A percentile compares a stretch with the other conserved stretches of the same genome.
Evolutionary conservation across 1,140 invertebrate species (phyloP).

Genomic region (Yoshiicerus persimilis): DNA sequence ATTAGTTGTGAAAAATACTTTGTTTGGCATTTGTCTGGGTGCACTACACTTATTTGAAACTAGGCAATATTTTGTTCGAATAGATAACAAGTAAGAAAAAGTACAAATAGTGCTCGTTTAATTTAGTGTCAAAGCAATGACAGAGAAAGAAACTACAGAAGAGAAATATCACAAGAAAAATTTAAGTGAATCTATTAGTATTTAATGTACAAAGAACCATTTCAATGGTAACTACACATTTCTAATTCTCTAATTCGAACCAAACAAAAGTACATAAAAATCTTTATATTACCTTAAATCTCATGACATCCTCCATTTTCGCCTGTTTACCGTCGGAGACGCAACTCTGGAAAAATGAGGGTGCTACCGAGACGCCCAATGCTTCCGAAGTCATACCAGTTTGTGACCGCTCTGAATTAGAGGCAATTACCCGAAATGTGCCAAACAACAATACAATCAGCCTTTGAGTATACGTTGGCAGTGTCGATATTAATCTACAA

Average conservation of each 20-base stretch:
- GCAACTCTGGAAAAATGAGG: conserved; percentile 97
- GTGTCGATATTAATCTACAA: conserved; percentile 79
- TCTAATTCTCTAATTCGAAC: not conserved
- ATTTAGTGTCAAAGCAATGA: conserved; percentile 7
- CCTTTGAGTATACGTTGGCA: conserved; percentile 87
- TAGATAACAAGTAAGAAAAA: not conserved
- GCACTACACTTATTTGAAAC: not conserved
- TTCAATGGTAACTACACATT: not conserved
- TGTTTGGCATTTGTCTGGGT: not conserved
- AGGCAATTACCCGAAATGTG: conserved; percentile 93
- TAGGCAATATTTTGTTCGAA: not conserved
- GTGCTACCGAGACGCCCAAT: conserved; percentile 83
- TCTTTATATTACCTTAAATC: conserved; percentile 76
- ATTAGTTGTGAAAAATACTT: not conserved
- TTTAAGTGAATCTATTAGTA: conserved; percentile 7
- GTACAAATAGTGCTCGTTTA: not conserved
- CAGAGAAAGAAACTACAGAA: conserved; percentile 12
- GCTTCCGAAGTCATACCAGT: conserved; percentile 97
- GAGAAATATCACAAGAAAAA: not conserved
- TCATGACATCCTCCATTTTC: conserved; percentile 90
- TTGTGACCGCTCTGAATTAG: conserved; percentile 81
- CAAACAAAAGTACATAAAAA: not conserved
- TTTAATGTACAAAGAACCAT: not conserved
- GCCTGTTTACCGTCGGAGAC: conserved; percentile 86
- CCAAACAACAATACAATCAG: conserved; percentile 93